Evolutionary conservation across 2,888 invertebrate species (phyloP), one percentile per base, ranked within the genome.

Genomic region (Rhaphigaster nebulosa): DNA sequence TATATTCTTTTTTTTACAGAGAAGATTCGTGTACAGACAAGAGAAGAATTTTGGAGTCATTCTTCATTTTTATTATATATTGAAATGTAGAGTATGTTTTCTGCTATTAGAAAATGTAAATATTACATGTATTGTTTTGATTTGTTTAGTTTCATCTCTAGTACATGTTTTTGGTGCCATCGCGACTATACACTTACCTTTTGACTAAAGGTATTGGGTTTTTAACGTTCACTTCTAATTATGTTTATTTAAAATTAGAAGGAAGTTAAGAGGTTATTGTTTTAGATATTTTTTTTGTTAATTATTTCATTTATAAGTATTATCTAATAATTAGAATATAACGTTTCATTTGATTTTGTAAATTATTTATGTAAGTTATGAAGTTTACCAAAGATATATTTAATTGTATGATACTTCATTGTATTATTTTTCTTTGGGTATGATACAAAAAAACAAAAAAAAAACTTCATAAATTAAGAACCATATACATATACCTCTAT

Each of bases 201-300:
- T 41, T 50, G 8, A 50, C 26, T 26, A 8, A 84, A 84, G 84
- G 84, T 84, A 84, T 84, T 13, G n/a, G 84, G 12, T 84, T 84
- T 84, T 84, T 45, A 38, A 23, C 26, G 20, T 89, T 70, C 41
- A 56, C 50, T 60, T 70, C 38, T 50, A 56, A 45, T 89, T 60
- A 89, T 70, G 52, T 90, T 70, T 76, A 90, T 90, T 80, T 65
- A 70, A 90, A 70, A 80, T 90, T 90, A 41, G 38, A 52, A 76
- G 65, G 41, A 65, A 87, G 50, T 50, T 41, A 15, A 1, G 50
- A 87, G 29, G 4, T 87, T 29, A 87, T 87, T 50, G 50, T 87
- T 87, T 29, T 87, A 52, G 29, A 87, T 45, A 26, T 87, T 87
- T 34, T 45, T n/a, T 34, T 45, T n/a, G 45, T 50, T 50, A 18